Evolutionary conservation across 2,888 invertebrate genomes (phyloP), one percentile per base, ranked within the genome.

Genomic region (Leptinotarsa juncta): DNA sequence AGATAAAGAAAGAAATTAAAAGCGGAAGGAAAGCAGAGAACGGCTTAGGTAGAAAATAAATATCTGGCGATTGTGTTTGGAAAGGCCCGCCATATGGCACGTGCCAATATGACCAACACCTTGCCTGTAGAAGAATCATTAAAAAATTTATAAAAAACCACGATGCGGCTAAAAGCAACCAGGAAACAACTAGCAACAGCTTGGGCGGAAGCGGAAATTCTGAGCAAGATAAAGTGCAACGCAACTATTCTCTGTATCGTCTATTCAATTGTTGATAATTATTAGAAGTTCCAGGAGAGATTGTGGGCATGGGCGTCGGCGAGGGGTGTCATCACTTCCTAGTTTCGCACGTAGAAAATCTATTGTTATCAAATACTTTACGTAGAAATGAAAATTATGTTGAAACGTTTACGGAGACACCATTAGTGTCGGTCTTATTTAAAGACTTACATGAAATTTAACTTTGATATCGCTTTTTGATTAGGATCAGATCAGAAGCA

Each of bases 141-240:
- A 73, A 76, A 73, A 76, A 73, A 67, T 65, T 23, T 65, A 57
- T 32, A 68, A 68, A 76, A 42, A 73, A 76, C 71, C 74, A 74
- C 71, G 67, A 75, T 72, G 65, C 70, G 71, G 72, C 50, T 26
- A 65, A 70, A 73, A 67, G 68, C 68, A 77, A 80, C 79, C 75
- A 76, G 80, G 78, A 80, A 62, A 62, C 42, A 62, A 62, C 62
- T 62, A 78, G 80, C 78, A 78, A 78, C 78, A 77, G 79, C 78
- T 78, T 75, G 79, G 78, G 73, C 78, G 80, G 82, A 82, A 81
- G 76, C 80, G 80, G 78, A 81, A 55, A 69, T 69, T 57, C 69
- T 57, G 49, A 57, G 57, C 60, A 71, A 76, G 75, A 69, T 75
- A 67, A 72, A 76, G 70, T 68, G 67, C 73, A 71, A 49, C 20